Evolutionary conservation across 1,140 invertebrate genomes (phyloP).

Genomic region (Leucophenga varia): DNA sequence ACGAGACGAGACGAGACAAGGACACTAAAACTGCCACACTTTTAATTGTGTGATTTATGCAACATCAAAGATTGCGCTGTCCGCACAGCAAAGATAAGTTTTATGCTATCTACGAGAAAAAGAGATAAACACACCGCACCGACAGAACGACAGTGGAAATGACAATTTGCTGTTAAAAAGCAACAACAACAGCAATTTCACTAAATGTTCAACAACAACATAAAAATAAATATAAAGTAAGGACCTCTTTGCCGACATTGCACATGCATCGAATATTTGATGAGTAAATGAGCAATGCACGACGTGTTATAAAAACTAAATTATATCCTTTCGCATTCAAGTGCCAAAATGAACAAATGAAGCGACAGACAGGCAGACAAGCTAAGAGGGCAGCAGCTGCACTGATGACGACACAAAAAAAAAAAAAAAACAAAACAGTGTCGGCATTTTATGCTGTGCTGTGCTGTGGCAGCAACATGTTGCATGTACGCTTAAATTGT

Average conservation of each 20-base stretch:
- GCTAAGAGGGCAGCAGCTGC: conserved; percentile 16
- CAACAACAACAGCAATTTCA: conserved; percentile 9
- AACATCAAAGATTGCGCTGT: conserved; percentile 20
- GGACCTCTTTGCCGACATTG: conserved; percentile 23
- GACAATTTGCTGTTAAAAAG: conserved; percentile 2
- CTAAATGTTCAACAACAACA: neutral
- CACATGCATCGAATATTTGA: conserved; percentile 45
- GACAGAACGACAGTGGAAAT: too few relatives aligned
- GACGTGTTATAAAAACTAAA: conserved; percentile 48
- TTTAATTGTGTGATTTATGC: conserved; percentile 14
- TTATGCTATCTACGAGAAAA: too few relatives aligned
- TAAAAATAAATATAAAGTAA: conserved; percentile 13
- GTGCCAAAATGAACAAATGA: too few relatives aligned
- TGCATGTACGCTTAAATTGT: conserved; percentile 15
- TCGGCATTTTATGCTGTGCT: too few relatives aligned
- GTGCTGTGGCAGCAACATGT: conserved; percentile 34
- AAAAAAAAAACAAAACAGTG: conserved; percentile 15
- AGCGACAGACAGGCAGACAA: too few relatives aligned
- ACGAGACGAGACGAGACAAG: too few relatives aligned
- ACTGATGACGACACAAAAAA: conserved; percentile 14
- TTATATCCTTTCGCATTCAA: conserved; percentile 49
- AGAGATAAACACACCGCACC: too few relatives aligned
- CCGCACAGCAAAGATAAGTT: too few relatives aligned
- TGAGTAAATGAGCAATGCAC: conserved; percentile 22
- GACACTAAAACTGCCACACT: too few relatives aligned